phyloP scores from a whole-genome alignment of 92 coral and sea anemone genomes.

The Actinernus sp. region DNA sequence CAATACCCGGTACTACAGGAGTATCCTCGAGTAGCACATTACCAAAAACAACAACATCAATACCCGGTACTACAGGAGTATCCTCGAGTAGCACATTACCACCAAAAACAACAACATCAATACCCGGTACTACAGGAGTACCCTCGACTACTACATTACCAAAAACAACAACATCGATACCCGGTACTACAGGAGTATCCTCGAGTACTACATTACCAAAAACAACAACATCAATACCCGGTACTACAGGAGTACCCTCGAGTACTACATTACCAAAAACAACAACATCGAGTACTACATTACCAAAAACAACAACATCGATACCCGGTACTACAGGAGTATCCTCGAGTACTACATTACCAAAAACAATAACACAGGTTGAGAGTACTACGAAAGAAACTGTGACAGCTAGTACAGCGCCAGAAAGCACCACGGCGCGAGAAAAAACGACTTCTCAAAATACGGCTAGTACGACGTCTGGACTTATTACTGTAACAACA shows the following conservation, averaged over 20 bases:
- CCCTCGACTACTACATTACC: neutral
- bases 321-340: too few species aligned
- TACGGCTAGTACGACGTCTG: neutral
- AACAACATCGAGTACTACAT: neutral
- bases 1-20: neutral
- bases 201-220: neutral
- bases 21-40: neutral
- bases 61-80: neutral
- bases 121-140: neutral
- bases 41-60: slow-evolving; percentile 8
- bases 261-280: neutral
- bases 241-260: neutral
- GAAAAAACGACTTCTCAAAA: neutral
- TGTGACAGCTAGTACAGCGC: neutral
- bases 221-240: neutral
- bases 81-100: slow-evolving; percentile 1
- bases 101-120: neutral
- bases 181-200: neutral
- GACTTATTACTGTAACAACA: too few species aligned
- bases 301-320: neutral
- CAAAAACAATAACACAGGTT: neutral
- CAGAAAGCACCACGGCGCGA: neutral
- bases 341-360: too few species aligned
- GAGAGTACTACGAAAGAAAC: neutral
- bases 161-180: neutral